These are phyloP conservation scores for Calameuta filiformis DNA, from an alignment of 2,888 invertebrate species.

Conservation along the genomic window DNA sequence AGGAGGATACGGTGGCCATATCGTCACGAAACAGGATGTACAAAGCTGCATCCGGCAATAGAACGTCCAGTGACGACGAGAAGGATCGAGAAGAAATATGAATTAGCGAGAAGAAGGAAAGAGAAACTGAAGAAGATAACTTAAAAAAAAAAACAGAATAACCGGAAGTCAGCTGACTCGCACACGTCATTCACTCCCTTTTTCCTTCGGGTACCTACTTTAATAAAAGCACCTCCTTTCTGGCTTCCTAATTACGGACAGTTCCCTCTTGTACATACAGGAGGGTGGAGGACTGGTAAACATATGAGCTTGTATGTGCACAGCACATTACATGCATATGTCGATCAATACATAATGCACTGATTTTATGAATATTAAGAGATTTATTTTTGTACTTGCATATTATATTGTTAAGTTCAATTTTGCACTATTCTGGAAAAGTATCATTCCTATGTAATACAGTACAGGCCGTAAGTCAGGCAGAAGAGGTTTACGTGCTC, in stretches of 20 bases:
- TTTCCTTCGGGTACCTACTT: background rate
- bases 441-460: background rate
- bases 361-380: background rate
- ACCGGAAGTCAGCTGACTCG: background rate
- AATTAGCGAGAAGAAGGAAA: background rate
- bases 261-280: background rate
- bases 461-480: background rate
- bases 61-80: background rate
- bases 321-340: background rate
- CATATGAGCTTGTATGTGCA: background rate
- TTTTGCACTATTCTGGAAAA: background rate
- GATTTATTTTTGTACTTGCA: background rate
- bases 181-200: background rate
- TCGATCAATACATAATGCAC: background rate
- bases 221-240: background rate
- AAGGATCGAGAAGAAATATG: background rate
- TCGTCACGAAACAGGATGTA: background rate
- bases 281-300: background rate
- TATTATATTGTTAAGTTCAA: background rate
- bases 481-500: slow-evolving; percentile 13
- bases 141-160: background rate
- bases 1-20: background rate
- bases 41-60: background rate
- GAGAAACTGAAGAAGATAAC: background rate
- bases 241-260: background rate